Conservation (phyloP, 2,888 invertebrate genomes). For the Clostera curtula region DNA sequence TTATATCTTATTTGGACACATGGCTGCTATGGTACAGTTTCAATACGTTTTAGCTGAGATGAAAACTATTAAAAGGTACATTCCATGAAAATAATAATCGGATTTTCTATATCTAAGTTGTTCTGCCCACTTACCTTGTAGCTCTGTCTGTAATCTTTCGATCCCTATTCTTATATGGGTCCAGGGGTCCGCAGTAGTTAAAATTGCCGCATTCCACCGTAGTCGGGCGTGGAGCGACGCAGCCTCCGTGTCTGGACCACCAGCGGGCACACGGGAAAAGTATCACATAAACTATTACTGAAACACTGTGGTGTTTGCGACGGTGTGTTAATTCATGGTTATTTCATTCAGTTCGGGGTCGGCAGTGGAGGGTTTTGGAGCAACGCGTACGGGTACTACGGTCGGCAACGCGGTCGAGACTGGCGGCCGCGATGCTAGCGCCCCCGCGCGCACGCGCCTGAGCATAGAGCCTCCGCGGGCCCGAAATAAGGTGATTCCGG, state of each 20-base stretch:
- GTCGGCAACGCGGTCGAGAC: slow-evolving; percentile 56
- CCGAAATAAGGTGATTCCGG: too few relatives aligned
- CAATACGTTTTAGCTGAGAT: too few relatives aligned
- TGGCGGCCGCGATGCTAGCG: slow-evolving; percentile 48
- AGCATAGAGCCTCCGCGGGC: slow-evolving; percentile 17
- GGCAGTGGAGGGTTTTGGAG: slow-evolving; percentile 29
- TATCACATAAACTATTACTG: slow-evolving; percentile 61
- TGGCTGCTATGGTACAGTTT: too few relatives aligned
- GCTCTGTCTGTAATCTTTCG: slow-evolving; percentile 40
- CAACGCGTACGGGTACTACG: slow-evolving; percentile 34
- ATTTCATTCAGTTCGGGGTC: slow-evolving; percentile 48
- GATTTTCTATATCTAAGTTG: too few relatives aligned
- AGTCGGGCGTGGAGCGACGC: slow-evolving; percentile 65
- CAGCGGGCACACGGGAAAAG: slow-evolving; percentile 28
- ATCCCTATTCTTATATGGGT: slow-evolving; percentile 62
- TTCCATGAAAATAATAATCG: too few relatives aligned
- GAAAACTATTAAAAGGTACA: too few relatives aligned
- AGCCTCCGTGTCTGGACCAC: slow-evolving; percentile 67
- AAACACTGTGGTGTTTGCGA: slow-evolving; percentile 38
- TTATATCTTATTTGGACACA: too few relatives aligned
- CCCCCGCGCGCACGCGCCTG: slow-evolving; percentile 47
- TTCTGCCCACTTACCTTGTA: slow-evolving; percentile 51
- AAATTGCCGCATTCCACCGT: slow-evolving; percentile 73
- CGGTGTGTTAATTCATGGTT: slow-evolving; percentile 43
- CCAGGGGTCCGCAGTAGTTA: slow-evolving; percentile 70